Base-by-base conservation (phyloP, 2,888 invertebrate species). In the Didymodactylos carnosus region DNA sequence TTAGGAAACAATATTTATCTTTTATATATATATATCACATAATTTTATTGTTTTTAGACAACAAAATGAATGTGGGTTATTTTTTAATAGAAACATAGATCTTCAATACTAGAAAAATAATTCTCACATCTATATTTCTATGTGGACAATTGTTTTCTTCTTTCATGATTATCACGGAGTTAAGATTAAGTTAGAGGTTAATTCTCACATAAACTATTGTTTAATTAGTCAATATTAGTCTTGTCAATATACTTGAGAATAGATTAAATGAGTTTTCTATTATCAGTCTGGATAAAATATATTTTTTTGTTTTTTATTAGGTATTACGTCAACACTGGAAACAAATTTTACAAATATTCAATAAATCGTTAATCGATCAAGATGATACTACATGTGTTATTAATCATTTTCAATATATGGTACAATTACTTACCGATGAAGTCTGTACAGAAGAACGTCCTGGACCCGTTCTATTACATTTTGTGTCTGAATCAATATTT, bases 271-370 rank as follows among this genome's bases (percentile, higher is more conserved):
- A 35, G 2, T n/a, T 19, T 29, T 0, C 11, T n/a, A 8, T n/a
- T n/a, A 29, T 49, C 8, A 14, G 6, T 35, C 16, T 10, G 16
- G 3, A 25, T 62, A 8, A 19, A 62, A 35, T 62, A 19, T 10
- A 35, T 16, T 29, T n/a, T 62, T 6, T 0, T 35, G 29, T 19
- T 35, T 35, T 11, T 5, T 35, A 35, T 35, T 62, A 90, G 83
- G 92, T 92, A 80, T 93, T 93, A 84, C 89, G 90, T 82, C 91
- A 91, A 82, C 94, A 94, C 82, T 94, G 94, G 92, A 90, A 91
- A 80, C 93, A 94, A 82, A 91, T 90, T 3, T 85, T 88, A 79
- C 91, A 91, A 78, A 91, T 93, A 75, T 91, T 93, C 78, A 85
- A 76, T 49, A 76, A 87, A 77, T 87, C 88, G 78, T 88, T 27